Base-by-base conservation (phyloP, 2,113 vertebrate species). In the Phalacrocorax aristotelis region DNA sequence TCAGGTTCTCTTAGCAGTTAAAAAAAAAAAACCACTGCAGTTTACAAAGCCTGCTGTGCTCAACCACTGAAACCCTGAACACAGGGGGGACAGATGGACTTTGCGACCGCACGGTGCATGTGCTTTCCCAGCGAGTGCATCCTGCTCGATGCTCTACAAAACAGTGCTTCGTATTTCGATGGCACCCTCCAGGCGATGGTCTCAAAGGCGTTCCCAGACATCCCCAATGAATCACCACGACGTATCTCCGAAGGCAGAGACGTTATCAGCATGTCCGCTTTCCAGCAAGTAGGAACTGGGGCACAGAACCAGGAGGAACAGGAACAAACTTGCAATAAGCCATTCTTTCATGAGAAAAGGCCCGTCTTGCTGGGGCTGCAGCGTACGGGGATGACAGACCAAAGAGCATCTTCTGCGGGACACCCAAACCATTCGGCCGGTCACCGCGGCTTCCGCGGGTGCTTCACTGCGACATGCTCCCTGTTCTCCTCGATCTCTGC, bases 211-310 rank as follows among this genome's bases (percentile, higher is more conserved):
- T 90, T 72, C 40, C 68, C 85, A 95, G 48, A 68, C 40, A 90
- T 34, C 54, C 79, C 65, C 2, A 3, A 27, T 30, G 20, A 38
- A 49, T 62, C 62, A 68, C 10, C 3, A 3, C 10, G 48, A 34
- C 1, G 0, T 2, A 40, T 9, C 52, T 61, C 34, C 8, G 3
- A 62, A 72, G 44, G 52, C 1, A 46, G 23, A 66, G 46, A 32
- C 57, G 51, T 26, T 58, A 15, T 0, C 0, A 0, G 68, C 2
- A 1, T 7, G 51, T 27, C 58, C 7, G 2, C 42, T 22, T 44
- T 2, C 32, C 79, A 83, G 81, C 46, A 80, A 62, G 57, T 19
- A 68, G 54, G 52, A 82, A 27, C 3, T 4, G n/a, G 62, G 27
- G 27, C 54, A 81, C 21, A 44, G 52, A 83, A 54, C 55, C 30